Evolutionary conservation across 1,140 invertebrate genomes (phyloP).

Genomic region (Trichogramma pretiosum): DNA sequence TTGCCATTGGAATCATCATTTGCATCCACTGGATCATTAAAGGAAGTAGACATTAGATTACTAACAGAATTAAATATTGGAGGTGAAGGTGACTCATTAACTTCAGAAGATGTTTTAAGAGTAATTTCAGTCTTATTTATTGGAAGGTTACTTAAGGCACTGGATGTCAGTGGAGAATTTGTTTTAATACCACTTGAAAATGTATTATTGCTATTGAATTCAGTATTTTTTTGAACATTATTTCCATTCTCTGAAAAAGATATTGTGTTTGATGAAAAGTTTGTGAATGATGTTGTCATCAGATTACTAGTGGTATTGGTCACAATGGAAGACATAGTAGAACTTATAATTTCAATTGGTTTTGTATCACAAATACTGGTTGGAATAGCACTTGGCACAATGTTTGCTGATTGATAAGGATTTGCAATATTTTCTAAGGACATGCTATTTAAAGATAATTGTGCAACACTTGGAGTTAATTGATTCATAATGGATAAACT

Average conservation of each 20-base stretch:
- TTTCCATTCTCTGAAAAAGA: conserved; percentile 18
- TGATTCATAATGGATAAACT: conserved; percentile 19
- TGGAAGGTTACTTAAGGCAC: background rate
- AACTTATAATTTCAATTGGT: conserved; percentile 18
- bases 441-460: conserved; percentile 17
- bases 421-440: conserved; percentile 18
- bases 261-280: conserved; percentile 18
- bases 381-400: background rate
- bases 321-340: conserved; percentile 21
- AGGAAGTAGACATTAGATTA: conserved; percentile 38
- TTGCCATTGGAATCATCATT: conserved; percentile 13
- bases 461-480: conserved; percentile 13
- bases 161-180: background rate
- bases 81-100: conserved; percentile 12
- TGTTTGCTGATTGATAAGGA: conserved; percentile 8
- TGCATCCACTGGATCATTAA: conserved; percentile 32
- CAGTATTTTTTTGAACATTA: conserved; percentile 6
- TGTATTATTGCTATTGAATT: conserved; percentile 2
- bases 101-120: background rate
- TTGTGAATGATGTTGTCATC: conserved; percentile 36
- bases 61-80: conserved; percentile 30
- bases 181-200: conserved; percentile 1
- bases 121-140: background rate
- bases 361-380: too few species aligned
- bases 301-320: conserved; percentile 27